Conservation (phyloP, 2,888 invertebrate genomes). For the Cabera pusaria region DNA sequence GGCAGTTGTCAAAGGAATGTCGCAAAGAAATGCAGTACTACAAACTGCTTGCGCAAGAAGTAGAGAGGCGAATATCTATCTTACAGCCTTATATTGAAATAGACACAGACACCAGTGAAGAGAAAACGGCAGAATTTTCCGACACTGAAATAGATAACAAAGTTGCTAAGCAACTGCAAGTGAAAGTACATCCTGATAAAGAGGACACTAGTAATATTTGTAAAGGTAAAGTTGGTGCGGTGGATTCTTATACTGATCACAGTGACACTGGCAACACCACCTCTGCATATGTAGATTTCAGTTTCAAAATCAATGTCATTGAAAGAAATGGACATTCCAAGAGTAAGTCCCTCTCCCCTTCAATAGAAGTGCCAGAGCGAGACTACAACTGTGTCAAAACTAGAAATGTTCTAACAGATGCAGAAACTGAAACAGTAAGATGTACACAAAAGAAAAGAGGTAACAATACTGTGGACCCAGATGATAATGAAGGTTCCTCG, state of each 20-base stretch:
- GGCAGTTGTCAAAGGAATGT: conserved; percentile 86
- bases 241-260: conserved; percentile 16
- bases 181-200: too few relatives aligned
- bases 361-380: conserved; percentile 61
- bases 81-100: conserved; percentile 62
- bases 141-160: conserved; percentile 53
- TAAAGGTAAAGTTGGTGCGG: conserved; percentile 6
- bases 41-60: conserved; percentile 85
- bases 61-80: conserved; percentile 82
- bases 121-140: conserved; percentile 55
- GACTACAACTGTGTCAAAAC: conserved; percentile 50
- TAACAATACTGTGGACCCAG: conserved; percentile 25
- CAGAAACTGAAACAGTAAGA: conserved; percentile 24
- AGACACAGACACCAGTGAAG: conserved; percentile 52
- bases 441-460: conserved; percentile 22
- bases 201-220: too few relatives aligned
- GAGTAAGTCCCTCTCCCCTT: conserved; percentile 21
- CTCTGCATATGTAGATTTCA: too few relatives aligned
- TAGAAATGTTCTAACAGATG: conserved; percentile 39
- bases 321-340: conserved; percentile 40
- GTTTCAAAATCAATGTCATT: conserved; percentile 55
- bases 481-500: conserved; percentile 40
- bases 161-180: conserved; percentile 22
- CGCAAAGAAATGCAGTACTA: conserved; percentile 86
- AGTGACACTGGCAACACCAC: too few relatives aligned